Evolutionary conservation across 2,113 vertebrate species (phyloP).

Genomic region (Gopherus evgoodei): DNA sequence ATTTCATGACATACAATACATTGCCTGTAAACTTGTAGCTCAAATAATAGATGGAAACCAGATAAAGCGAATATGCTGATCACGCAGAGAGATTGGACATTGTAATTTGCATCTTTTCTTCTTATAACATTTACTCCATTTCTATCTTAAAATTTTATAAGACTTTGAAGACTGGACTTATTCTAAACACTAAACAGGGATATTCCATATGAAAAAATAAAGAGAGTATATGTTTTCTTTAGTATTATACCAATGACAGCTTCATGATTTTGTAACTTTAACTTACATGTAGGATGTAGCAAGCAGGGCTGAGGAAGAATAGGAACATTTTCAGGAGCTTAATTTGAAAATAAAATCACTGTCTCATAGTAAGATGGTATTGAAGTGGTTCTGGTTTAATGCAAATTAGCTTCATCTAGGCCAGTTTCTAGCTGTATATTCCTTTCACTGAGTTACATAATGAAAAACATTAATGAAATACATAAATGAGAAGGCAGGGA

Average conservation of each 20-base stretch:
- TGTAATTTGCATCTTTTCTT: conserved; percentile 62
- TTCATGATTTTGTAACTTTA: not conserved
- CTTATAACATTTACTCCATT: not conserved
- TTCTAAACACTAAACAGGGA: not conserved
- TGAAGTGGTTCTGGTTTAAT: not conserved
- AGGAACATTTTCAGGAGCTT: not conserved
- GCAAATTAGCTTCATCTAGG: not conserved
- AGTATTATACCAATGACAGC: not conserved
- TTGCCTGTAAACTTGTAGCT: conserved; percentile 70
- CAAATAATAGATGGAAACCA: conserved; percentile 69
- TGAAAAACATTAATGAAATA: not conserved
- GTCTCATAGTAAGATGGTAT: not conserved
- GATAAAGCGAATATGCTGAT: conserved; percentile 59
- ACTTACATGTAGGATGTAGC: not conserved
- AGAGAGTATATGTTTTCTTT: not conserved
- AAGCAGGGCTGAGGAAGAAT: not conserved
- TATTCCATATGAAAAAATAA: not conserved
- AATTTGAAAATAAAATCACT: not conserved
- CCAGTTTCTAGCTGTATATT: not conserved
- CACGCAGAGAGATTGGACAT: conserved; percentile 37
- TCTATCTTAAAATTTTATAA: not conserved
- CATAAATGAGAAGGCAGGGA: not conserved
- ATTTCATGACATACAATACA: conserved; percentile 61
- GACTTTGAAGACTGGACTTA: not conserved
- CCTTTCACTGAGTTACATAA: not conserved